Evolutionary conservation across 2,888 invertebrate species (phyloP).

Genomic region (Chrysolina americana): DNA sequence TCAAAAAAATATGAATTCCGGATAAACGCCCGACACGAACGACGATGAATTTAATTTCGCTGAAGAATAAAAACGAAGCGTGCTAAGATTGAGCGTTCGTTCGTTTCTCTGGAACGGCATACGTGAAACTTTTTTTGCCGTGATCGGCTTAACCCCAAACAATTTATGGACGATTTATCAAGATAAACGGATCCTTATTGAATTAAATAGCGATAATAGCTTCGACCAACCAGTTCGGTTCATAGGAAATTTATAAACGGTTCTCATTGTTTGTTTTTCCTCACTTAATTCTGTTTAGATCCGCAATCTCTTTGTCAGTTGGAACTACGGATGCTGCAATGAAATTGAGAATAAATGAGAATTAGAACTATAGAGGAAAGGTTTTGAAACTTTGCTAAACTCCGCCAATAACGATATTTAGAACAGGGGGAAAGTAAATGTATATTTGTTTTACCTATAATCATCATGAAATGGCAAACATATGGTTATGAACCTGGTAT

Average conservation of each 20-base stretch:
- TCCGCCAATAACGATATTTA: too few relatives aligned
- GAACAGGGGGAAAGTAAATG: too few relatives aligned
- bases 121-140: conserved; percentile 46
- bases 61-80: conserved; percentile 39
- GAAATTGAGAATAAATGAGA: neutral
- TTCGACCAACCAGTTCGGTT: conserved; percentile 54
- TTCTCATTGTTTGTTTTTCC: conserved; percentile 53
- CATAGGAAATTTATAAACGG: conserved; percentile 58
- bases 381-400: too few relatives aligned
- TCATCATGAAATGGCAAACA: too few relatives aligned
- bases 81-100: conserved; percentile 35
- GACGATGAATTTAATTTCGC: conserved; percentile 40
- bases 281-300: conserved; percentile 46
- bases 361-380: too few relatives aligned
- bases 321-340: neutral
- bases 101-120: conserved; percentile 9
- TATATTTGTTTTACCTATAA: too few relatives aligned
- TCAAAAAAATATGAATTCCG: conserved; percentile 42
- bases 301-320: conserved; percentile 38
- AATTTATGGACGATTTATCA: conserved; percentile 68
- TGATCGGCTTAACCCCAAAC: conserved; percentile 62
- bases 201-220: conserved; percentile 68
- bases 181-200: conserved; percentile 67
- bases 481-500: too few relatives aligned
- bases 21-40: conserved; percentile 39